phyloP scores from a whole-genome alignment of 2,888 invertebrate species.

The Neuroscelio doddi region DNA sequence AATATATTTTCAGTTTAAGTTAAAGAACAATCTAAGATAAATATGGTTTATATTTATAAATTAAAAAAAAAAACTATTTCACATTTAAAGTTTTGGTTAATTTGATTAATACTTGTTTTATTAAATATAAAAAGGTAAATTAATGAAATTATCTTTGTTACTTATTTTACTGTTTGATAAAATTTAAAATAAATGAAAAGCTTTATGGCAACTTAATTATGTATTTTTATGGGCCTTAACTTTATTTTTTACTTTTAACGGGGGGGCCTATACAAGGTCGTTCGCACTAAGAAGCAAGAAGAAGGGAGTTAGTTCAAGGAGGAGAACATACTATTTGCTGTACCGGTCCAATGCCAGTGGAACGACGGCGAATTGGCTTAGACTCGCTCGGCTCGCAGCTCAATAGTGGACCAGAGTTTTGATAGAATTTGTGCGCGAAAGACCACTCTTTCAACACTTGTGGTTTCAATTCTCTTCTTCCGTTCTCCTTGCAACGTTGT shows the following conservation, averaged over 20 bases:
- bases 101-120: too few relatives aligned
- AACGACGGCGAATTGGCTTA: slow-evolving; percentile 14
- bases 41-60: too few relatives aligned
- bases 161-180: too few relatives aligned
- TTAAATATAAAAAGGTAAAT: too few relatives aligned
- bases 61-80: too few relatives aligned
- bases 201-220: too few relatives aligned
- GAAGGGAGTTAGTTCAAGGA: slow-evolving; percentile 24
- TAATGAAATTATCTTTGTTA: too few relatives aligned
- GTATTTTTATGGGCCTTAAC: background rate
- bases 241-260: background rate
- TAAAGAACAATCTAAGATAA: too few relatives aligned
- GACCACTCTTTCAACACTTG: background rate
- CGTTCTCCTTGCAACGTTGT: background rate
- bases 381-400: slow-evolving; percentile 2
- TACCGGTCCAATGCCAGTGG: slow-evolving; percentile 24
- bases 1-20: too few relatives aligned
- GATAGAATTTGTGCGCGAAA: slow-evolving; percentile 1
- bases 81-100: too few relatives aligned
- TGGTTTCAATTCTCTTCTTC: background rate
- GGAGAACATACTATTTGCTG: slow-evolving; percentile 13
- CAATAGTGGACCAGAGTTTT: background rate
- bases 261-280: slow-evolving; percentile 41
- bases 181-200: too few relatives aligned
- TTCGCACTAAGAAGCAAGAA: slow-evolving; percentile 33